phyloP scores from a whole-genome alignment of 2,888 invertebrate species.

The Tricholauxania praeusta region DNA sequence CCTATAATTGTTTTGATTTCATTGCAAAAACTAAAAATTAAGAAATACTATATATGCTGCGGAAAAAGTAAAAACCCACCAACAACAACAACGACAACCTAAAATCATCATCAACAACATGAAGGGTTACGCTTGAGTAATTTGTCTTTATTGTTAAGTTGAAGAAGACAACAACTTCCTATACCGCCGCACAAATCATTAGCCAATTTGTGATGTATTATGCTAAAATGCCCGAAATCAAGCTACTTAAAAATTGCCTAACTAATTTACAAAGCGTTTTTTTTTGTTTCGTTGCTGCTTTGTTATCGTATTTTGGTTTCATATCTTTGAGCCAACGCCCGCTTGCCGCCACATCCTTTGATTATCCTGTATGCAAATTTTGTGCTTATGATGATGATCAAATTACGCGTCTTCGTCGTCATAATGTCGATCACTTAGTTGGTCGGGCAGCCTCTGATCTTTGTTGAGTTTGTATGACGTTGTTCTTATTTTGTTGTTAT shows the following conservation, averaged over 20 bases:
- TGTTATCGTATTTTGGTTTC: neutral
- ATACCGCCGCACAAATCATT: neutral
- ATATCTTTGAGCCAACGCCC: constrained; percentile 1
- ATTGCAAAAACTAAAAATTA: constrained; percentile 7
- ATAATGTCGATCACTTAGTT: constrained; percentile 13
- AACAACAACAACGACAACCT: neutral
- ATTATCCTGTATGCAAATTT: constrained; percentile 28
- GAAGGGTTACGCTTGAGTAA: constrained; percentile 30
- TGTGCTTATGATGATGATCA: constrained; percentile 4
- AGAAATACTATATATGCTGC: neutral
- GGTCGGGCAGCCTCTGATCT: constrained; percentile 30
- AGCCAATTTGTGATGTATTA: neutral
- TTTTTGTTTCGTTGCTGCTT: neutral
- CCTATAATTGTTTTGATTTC: constrained; percentile 28
- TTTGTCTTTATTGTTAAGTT: constrained; percentile 14
- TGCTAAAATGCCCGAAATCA: neutral
- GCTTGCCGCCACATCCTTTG: constrained; percentile 18
- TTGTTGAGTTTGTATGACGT: neutral
- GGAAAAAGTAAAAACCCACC: neutral
- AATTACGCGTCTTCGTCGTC: constrained; percentile 7
- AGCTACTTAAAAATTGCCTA: neutral
- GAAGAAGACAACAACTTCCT: neutral
- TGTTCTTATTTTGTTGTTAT: constrained; percentile 15
- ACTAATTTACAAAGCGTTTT: neutral
- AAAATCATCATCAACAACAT: neutral